Evolutionary conservation across 1,140 invertebrate genomes (phyloP).

Genomic region (Anastatus disparis): DNA sequence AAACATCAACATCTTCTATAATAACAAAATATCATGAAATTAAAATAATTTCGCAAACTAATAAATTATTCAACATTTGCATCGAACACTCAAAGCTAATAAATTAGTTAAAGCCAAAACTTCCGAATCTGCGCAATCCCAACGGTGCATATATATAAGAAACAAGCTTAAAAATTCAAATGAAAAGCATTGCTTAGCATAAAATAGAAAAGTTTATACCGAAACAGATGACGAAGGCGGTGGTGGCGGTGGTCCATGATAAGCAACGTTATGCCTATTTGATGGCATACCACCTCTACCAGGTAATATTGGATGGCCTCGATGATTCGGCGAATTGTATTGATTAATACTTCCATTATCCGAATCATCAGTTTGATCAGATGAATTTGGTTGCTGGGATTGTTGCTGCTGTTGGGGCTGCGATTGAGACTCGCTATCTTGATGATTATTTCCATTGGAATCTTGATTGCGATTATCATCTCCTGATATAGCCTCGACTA

Average conservation of each 20-base stretch:
- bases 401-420: conserved; percentile 12
- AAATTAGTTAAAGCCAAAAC: no score
- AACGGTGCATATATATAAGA: no score
- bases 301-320: conserved; percentile 45
- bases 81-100: no score
- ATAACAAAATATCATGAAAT: no score
- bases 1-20: no score
- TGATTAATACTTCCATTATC: conserved; percentile 47
- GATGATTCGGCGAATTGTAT: conserved; percentile 15
- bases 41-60: no score
- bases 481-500: conserved; percentile 71
- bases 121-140: no score
- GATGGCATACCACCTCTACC: conserved; percentile 49
- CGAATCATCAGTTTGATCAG: conserved; percentile 62
- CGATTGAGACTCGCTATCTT: conserved; percentile 57
- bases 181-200: not conserved
- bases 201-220: conserved; percentile 47
- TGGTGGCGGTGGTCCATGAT: conserved; percentile 77
- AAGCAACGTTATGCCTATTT: conserved; percentile 67
- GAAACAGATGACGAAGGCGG: conserved; percentile 66
- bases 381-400: conserved; percentile 48
- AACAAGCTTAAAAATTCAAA: no score
- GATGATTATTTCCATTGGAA: conserved; percentile 70
- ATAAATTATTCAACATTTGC: no score
- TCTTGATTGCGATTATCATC: conserved; percentile 68